These are phyloP conservation scores for Sylvicola cinctus DNA, from an alignment of 2,888 invertebrate species.

Conservation along the genomic window DNA sequence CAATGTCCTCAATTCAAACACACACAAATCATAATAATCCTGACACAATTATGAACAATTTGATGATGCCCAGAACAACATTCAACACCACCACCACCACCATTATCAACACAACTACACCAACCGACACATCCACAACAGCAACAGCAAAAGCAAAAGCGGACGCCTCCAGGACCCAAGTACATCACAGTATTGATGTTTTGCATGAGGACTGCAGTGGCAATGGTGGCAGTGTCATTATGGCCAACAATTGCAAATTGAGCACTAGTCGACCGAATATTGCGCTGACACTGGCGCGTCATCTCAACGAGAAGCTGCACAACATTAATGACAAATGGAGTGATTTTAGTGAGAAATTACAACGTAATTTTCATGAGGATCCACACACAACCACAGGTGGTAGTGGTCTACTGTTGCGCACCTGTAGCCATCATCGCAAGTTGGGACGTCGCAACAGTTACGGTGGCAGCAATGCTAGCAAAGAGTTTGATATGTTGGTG, in stretches of 20 bases:
- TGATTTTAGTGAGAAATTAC: conserved; percentile 15
- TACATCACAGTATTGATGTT: conserved; percentile 3
- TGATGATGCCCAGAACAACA: not conserved
- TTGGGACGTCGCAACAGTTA: not conserved
- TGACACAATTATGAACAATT: not conserved
- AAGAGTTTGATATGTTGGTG: conserved; percentile 23
- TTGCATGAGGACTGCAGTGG: not conserved
- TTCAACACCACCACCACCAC: conserved; percentile 3
- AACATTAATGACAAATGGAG: conserved; percentile 23
- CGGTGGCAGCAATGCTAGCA: conserved; percentile 14
- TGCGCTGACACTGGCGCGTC: conserved; percentile 18
- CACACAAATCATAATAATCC: conserved; percentile 1
- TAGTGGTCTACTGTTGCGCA: not conserved
- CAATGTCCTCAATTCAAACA: too few relatives aligned
- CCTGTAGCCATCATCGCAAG: not conserved
- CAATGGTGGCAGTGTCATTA: not conserved
- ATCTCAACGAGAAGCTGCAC: conserved; percentile 17
- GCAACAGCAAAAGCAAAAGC: not conserved
- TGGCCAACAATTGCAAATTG: conserved; percentile 5
- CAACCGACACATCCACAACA: conserved; percentile 1
- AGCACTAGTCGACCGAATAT: conserved; percentile 14
- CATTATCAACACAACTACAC: conserved; percentile 2
- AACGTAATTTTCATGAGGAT: conserved; percentile 4
- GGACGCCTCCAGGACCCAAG: too few relatives aligned
- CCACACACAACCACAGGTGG: not conserved